Percentiles rank a stretch among this genome's conserved stretches.
Evolutionary conservation across 1,140 invertebrate genomes (phyloP).

Genomic region (Achroia grisella): DNA sequence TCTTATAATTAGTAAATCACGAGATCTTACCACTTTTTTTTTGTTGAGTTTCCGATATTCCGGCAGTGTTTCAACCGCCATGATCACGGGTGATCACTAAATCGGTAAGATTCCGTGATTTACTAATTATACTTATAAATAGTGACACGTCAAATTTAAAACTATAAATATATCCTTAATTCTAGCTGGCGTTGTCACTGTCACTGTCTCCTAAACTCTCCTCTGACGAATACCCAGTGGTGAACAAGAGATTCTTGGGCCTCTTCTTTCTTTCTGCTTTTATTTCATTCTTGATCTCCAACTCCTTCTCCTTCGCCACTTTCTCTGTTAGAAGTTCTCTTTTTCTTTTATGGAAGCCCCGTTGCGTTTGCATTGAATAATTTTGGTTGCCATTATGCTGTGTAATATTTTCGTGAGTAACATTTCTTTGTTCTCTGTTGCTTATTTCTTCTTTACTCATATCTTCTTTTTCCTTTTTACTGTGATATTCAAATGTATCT

Average conservation of each 20-base stretch:
- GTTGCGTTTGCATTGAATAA: neutral
- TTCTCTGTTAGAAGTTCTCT: slow-evolving; percentile 54
- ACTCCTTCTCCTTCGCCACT: slow-evolving; percentile 58
- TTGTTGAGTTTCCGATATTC: too few relatives aligned
- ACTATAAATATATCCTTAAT: slow-evolving; percentile 14
- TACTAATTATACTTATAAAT: too few relatives aligned
- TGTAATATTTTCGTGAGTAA: slow-evolving; percentile 1
- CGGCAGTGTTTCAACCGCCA: too few relatives aligned
- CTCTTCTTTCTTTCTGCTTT: slow-evolving; percentile 58
- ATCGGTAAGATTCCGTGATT: too few relatives aligned
- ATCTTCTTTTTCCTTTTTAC: neutral
- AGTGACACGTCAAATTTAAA: too few relatives aligned
- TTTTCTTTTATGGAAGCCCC: slow-evolving; percentile 13
- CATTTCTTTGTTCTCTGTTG: neutral
- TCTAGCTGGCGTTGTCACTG: slow-evolving; percentile 35
- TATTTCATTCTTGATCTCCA: slow-evolving; percentile 61
- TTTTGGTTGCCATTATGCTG: neutral
- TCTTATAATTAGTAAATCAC: too few relatives aligned
- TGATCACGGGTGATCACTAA: too few relatives aligned
- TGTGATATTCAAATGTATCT: slow-evolving; percentile 39
- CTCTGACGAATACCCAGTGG: slow-evolving; percentile 69
- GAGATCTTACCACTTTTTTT: too few relatives aligned
- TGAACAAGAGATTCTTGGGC: slow-evolving; percentile 68
- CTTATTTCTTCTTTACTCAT: slow-evolving; percentile 2
- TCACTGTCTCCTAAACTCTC: slow-evolving; percentile 46